Evolutionary conservation across 2,888 invertebrate genomes (phyloP), one percentile per base, ranked within the genome.

Genomic region (Phyto melanocephala): DNA sequence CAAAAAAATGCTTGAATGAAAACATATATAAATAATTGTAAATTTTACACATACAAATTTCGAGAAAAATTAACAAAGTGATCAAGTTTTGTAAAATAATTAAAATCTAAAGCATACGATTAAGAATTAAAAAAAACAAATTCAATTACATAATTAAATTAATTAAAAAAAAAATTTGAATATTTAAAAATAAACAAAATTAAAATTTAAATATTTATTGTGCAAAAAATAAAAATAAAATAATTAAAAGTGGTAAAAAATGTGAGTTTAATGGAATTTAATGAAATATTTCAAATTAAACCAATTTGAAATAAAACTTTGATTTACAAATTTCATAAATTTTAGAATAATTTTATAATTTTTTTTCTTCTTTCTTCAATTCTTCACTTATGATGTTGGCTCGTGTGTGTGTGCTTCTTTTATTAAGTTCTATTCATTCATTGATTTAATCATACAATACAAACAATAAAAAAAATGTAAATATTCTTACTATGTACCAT

Each of bases 281-380:
- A 33, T 33, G n/a, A n/a, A 33, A 33, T 7, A 7, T 33, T 33
- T 33, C 33, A 33, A 33, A 33, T 33, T 33, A 6, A 33, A 33
- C 3, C 3, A 33, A 33, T 33, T 33, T 33, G 3, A 33, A 6
- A 33, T 33, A 33, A 33, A 33, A 33, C 3, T 6, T 33, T 33
- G 7, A 33, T 6, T 33, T 33, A 33, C 3, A 33, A 33, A 33
- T 33, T 33, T 33, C 7, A 10, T 45, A 13, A 33, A 45, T n/a
- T 10, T 8, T 28, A 24, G 42, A 28, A 42, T 10, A 28, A 2
- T 22, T 15, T 42, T 35, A 42, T 0, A 35, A 24, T 37, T 37
- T n/a, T n/a, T n/a, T 50, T 24, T 50, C 28, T 50, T 71, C 47
- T 37, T 42, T 63, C 54, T 74, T 65, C 74, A 74, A 35, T 63